phyloP scores from a whole-genome alignment of 2,113 vertebrate genomes.

The Clarias gariepinus region DNA sequence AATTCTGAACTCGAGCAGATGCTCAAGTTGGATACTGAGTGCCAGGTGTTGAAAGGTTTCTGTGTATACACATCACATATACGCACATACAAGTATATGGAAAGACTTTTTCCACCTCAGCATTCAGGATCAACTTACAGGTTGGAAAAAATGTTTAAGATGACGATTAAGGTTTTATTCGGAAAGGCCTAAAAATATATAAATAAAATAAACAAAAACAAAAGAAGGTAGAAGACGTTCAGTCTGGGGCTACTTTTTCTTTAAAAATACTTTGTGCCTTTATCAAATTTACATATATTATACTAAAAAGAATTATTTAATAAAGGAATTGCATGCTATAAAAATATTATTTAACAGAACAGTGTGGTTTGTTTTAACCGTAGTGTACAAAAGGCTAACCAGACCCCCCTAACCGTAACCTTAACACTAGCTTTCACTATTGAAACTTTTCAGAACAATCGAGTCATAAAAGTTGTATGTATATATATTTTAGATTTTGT shows the following conservation, averaged over 20 bases:
- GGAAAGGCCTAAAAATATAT: background rate
- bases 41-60: constrained; percentile 68
- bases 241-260: background rate
- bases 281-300: background rate
- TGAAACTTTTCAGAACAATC: background rate
- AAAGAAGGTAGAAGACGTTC: background rate
- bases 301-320: no score
- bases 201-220: background rate
- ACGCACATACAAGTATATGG: constrained; percentile 32
- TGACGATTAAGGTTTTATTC: background rate
- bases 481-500: no score
- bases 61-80: constrained; percentile 35
- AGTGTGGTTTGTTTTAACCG: background rate
- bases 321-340: background rate
- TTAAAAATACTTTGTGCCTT: background rate
- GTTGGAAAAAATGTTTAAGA: background rate
- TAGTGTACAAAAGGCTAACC: background rate
- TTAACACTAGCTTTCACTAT: background rate
- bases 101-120: constrained; percentile 39
- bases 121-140: background rate
- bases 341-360: background rate
- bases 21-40: constrained; percentile 32
- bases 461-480: background rate
- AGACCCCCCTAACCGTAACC: background rate
- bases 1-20: constrained; percentile 67